These are phyloP conservation scores for Enteromius afrohamiltoni DNA, from an alignment of 2,797 vertebrate species.

Conservation along the genomic window DNA sequence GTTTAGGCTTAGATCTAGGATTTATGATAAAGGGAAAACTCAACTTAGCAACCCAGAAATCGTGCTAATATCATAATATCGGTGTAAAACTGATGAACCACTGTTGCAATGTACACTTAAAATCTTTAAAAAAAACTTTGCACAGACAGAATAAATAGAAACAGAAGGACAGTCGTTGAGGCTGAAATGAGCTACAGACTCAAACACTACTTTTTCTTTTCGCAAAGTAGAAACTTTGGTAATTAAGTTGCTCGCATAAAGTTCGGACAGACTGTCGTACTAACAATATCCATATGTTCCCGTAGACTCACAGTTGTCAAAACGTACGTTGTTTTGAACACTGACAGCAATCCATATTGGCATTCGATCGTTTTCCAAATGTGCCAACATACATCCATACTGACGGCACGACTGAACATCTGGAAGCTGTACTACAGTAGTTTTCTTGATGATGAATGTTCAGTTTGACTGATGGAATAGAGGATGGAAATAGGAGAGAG, in stretches of 20 bases:
- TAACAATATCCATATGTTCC: slow-evolving; percentile 37
- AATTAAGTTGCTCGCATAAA: background rate
- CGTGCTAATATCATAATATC: background rate
- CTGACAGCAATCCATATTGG: slow-evolving; percentile 31
- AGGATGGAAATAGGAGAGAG: background rate
- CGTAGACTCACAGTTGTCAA: slow-evolving; percentile 25
- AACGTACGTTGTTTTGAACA: background rate
- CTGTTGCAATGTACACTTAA: background rate
- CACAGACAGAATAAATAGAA: background rate
- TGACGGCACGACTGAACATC: slow-evolving; percentile 24
- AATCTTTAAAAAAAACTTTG: background rate
- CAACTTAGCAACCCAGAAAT: background rate
- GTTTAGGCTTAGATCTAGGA: background rate
- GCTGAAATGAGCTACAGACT: background rate
- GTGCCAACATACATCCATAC: slow-evolving; percentile 5
- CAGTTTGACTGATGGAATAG: background rate
- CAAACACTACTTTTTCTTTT: background rate
- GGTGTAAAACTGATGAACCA: background rate
- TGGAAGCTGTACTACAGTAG: background rate
- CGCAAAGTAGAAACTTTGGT: background rate
- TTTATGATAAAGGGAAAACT: background rate
- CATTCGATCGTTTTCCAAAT: slow-evolving; percentile 22
- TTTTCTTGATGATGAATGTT: slow-evolving; percentile 11
- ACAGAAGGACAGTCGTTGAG: background rate
- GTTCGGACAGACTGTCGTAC: background rate